Evolutionary conservation across 2,113 vertebrate genomes (phyloP).

Genomic region (Chrysochloris asiatica): DNA sequence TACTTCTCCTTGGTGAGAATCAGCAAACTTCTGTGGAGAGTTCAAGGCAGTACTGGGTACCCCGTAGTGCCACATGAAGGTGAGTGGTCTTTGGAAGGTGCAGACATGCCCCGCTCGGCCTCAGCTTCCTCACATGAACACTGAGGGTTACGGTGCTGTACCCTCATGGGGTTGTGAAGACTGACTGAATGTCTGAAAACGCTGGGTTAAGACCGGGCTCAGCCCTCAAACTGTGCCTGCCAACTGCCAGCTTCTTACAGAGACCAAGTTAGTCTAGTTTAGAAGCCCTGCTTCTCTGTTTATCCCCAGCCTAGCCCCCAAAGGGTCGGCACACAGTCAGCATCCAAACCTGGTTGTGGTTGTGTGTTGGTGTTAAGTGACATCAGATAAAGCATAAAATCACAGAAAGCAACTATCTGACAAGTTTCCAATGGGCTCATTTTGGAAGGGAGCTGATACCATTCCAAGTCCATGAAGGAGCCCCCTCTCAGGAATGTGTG

Average conservation of each 20-base stretch:
- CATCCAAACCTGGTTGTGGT: background rate
- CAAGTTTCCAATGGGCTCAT: background rate
- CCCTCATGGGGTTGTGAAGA: background rate
- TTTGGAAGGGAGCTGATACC: background rate
- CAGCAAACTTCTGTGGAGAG: fast-evolving
- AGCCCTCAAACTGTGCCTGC: background rate
- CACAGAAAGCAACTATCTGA: background rate
- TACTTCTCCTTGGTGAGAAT: background rate
- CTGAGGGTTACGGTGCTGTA: background rate
- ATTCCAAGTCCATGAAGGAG: no score
- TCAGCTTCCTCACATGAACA: fast-evolving
- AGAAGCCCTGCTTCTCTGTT: no score
- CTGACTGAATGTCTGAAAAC: fast-evolving
- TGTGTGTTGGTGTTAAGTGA: background rate
- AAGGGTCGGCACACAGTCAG: fast-evolving
- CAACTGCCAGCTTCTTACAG: background rate
- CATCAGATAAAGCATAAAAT: background rate
- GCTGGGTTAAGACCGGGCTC: fast-evolving
- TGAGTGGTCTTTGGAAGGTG: background rate
- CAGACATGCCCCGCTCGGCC: background rate
- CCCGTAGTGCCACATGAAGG: fast-evolving
- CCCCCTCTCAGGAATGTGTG: background rate
- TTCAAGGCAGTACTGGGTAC: background rate
- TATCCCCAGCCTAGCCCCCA: no score
- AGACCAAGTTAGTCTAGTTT: no score